Base-by-base conservation (phyloP, 1,140 invertebrate genomes). In the Pteromalus puparum region DNA sequence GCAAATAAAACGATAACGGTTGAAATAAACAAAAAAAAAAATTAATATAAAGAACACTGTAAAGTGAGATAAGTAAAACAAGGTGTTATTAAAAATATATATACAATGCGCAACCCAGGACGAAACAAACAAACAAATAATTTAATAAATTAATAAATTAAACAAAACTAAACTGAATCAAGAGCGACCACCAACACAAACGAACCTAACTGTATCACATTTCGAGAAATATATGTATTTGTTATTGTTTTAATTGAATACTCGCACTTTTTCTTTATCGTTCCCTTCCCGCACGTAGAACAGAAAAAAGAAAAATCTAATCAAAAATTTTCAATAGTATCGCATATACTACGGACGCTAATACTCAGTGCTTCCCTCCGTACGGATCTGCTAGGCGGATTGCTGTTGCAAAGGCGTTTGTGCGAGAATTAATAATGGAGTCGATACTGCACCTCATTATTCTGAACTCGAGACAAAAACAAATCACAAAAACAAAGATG, bases 151-250 rank as follows among this genome's bases (percentile, higher is more conserved):
- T 5, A 83, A n/a, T 79, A 74, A 79, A 80, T 80, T 38, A 61
- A 65, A 65, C 13, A n/a, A 84, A 67, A 67, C 30, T 34, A 90
- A 83, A 87, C 88, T 88, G 88, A 91, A 89, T 89, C 88, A 90
- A 88, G 86, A 90, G 90, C 83, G 89, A 91, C 87, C 87, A 91
- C 88, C 88, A 90, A 90, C 87, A 90, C 89, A 88, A 89, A 84
- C 84, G 81, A 91, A 91, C 89, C 80, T 87, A 91, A 91, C 90
- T 93, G 91, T 93, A 92, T 91, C 91, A 93, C 91, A 92, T 93
- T 93, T 93, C 91, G 92, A 93, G 90, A 93, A 92, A 92, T 93
- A 93, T 93, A 93, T 93, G 92, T 93, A 93, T 93, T 93, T 93
- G 92, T 93, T 93, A 93, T 93, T 93, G 92, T 93, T 93, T 93